These are phyloP conservation scores for Dolichallabes microphthalmus DNA, from an alignment of 2,113 vertebrate genomes.

Conservation along the genomic window DNA sequence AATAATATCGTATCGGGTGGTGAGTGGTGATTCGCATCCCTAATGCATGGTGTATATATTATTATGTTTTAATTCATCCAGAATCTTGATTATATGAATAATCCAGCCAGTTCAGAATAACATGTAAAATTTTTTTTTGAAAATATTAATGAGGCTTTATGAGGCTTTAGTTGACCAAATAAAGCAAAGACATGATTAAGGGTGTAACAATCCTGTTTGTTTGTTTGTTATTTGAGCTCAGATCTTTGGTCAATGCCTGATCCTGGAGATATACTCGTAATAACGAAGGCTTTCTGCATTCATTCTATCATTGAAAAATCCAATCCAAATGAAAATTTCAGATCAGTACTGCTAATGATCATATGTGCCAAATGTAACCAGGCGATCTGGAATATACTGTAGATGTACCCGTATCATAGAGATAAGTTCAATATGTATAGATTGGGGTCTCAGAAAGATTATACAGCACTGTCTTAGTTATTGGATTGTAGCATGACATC, in stretches of 20 bases:
- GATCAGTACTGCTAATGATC: too few relatives aligned
- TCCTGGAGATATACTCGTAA: neutral
- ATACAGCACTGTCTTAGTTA: neutral
- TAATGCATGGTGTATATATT: too few relatives aligned
- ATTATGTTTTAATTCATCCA: neutral
- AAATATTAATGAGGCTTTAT: neutral
- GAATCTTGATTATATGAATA: neutral
- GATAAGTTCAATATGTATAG: neutral
- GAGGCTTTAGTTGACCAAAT: neutral
- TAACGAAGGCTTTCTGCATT: neutral
- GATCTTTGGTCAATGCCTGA: neutral
- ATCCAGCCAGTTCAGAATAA: too few relatives aligned
- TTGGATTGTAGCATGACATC: neutral
- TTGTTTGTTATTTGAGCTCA: neutral
- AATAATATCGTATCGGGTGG: too few relatives aligned
- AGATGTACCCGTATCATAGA: neutral
- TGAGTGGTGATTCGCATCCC: too few relatives aligned
- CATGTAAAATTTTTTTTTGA: too few relatives aligned
- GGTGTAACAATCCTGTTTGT: neutral
- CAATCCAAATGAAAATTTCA: neutral
- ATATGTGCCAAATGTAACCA: neutral
- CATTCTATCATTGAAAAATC: too few relatives aligned
- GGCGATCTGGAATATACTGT: neutral
- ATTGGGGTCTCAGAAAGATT: neutral
- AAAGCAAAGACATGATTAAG: neutral